phyloP scores from a whole-genome alignment of 1,140 invertebrate species.

The Apis florea region DNA sequence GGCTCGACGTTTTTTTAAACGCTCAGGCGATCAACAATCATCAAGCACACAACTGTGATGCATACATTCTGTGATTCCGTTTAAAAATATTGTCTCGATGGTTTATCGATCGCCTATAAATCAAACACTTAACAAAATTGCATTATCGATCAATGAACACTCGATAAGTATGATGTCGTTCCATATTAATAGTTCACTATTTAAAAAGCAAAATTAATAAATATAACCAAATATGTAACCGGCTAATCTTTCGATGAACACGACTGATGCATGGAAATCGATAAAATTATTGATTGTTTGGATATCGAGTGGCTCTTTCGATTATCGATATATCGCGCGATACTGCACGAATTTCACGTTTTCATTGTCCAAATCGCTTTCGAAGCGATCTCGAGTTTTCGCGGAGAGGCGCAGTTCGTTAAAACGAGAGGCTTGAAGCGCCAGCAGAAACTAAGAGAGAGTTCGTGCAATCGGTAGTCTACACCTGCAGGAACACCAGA shows the following conservation, averaged over 20 bases:
- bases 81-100: not conserved
- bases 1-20: slow-evolving; percentile 10
- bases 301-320: not conserved
- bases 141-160: not conserved
- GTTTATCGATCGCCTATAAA: slow-evolving; percentile 4
- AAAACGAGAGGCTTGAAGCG: slow-evolving; percentile 40
- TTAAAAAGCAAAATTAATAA: too few relatives aligned
- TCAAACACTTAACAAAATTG: not conserved
- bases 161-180: not conserved
- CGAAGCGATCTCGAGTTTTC: slow-evolving; percentile 39
- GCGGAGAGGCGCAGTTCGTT: slow-evolving; percentile 34
- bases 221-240: not conserved
- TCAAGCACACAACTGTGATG: not conserved
- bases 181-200: slow-evolving; percentile 4
- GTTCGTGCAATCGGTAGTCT: slow-evolving; percentile 42
- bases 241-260: too few relatives aligned
- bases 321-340: not conserved
- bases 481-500: slow-evolving; percentile 65
- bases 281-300: not conserved
- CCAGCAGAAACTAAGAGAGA: slow-evolving; percentile 55
- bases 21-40: slow-evolving; percentile 2
- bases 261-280: too few relatives aligned
- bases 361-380: slow-evolving; percentile 33
- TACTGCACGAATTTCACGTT: not conserved
- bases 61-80: not conserved